A percentile compares a stretch with the other conserved stretches of the same genome.
Evolutionary conservation across 2,797 vertebrate species (phyloP).

Genomic region (Pantherophis vulpinus): DNA sequence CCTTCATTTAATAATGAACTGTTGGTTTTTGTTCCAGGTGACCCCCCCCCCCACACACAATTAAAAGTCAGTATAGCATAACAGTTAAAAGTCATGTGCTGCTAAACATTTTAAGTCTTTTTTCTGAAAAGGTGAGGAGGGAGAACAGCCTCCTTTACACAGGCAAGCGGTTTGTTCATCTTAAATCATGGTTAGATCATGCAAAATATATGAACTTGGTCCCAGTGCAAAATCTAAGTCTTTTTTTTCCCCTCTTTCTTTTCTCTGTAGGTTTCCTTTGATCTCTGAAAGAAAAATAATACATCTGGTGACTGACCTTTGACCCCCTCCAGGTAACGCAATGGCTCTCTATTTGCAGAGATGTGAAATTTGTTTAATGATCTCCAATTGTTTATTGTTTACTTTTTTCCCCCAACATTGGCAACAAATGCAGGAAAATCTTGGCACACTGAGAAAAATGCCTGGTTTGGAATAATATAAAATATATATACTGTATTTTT

Average conservation of each 20-base stretch:
- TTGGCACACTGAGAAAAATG: not conserved
- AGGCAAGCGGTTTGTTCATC: not conserved
- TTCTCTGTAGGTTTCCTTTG: not conserved
- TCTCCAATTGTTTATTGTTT: not conserved
- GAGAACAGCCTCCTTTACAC: not conserved
- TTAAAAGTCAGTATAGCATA: not conserved
- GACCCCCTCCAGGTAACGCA: not conserved
- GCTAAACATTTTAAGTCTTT: not conserved
- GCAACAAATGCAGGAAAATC: not conserved
- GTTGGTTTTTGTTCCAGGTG: not conserved
- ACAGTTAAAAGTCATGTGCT: not conserved
- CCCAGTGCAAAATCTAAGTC: not conserved
- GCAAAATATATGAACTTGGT: not conserved
- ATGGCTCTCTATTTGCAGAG: not conserved
- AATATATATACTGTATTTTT: no score
- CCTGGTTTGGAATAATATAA: not conserved
- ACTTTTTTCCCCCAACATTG: rapidly evolving
- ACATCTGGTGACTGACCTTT: not conserved
- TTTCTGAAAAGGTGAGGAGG: not conserved
- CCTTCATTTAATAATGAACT: not conserved
- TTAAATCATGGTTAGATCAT: not conserved
- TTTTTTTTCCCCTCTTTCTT: not conserved
- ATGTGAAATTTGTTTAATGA: not conserved
- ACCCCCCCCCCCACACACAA: not conserved
- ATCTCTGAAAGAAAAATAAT: not conserved